Evolutionary conservation across 2,888 invertebrate species (phyloP).

Genomic region (Mesochorus sp.): DNA sequence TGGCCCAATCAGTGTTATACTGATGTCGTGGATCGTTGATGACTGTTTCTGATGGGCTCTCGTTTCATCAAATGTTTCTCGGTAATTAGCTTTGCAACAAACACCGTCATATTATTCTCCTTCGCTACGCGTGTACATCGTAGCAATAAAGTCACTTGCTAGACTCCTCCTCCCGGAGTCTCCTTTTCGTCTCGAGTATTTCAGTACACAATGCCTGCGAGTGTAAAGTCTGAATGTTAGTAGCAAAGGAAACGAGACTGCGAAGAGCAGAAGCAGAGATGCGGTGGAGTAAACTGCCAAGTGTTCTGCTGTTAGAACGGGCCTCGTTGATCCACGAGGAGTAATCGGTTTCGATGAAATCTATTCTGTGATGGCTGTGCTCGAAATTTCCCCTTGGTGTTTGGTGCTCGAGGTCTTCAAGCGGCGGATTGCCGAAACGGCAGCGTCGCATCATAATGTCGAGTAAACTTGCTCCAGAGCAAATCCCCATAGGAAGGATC

Average conservation of each 20-base stretch:
- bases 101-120: conserved; percentile 73
- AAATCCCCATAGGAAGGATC: background rate
- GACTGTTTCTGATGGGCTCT: conserved; percentile 69
- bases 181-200: conserved; percentile 34
- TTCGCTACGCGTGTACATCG: conserved; percentile 21
- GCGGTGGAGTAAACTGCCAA: conserved; percentile 24
- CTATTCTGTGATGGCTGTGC: conserved; percentile 9
- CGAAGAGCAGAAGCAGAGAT: background rate
- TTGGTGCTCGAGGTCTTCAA: conserved; percentile 30
- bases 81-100: conserved; percentile 77
- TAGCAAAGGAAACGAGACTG: conserved; percentile 19
- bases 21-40: conserved; percentile 33
- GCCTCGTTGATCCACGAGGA: conserved; percentile 29
- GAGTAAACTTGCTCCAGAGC: conserved; percentile 29
- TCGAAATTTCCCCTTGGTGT: conserved; percentile 31
- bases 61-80: conserved; percentile 75
- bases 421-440: conserved; percentile 36
- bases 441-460: conserved; percentile 23
- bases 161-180: background rate
- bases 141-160: conserved; percentile 44
- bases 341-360: conserved; percentile 40
- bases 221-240: conserved; percentile 25
- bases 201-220: background rate
- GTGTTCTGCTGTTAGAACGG: conserved; percentile 18
- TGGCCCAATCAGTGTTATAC: conserved; percentile 27